Percentiles rank a stretch among this genome's conserved stretches.
These are phyloP conservation scores for Jordanella pulchra DNA, from an alignment of 2,797 vertebrate species.

Conservation along the genomic window DNA sequence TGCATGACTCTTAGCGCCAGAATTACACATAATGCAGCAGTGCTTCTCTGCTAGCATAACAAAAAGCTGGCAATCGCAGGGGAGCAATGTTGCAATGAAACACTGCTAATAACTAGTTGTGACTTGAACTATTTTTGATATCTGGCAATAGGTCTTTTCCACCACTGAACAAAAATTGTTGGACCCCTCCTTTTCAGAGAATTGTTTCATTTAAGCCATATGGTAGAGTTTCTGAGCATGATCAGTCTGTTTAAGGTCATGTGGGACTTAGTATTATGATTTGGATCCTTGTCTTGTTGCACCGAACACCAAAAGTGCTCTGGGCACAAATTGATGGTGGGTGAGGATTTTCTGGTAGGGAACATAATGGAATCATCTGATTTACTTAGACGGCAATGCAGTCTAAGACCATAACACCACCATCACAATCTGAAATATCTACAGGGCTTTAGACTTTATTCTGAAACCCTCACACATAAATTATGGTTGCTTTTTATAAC, in stretches of 20 bases:
- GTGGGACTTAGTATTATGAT: no score
- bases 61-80: no score
- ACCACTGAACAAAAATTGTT: not conserved
- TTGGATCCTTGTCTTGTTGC: not conserved
- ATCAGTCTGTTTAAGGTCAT: not conserved
- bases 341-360: not conserved
- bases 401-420: not conserved
- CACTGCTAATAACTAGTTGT: not conserved
- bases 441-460: not conserved
- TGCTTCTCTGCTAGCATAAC: no score
- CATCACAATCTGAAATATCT: not conserved
- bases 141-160: not conserved
- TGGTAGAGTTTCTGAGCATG: not conserved
- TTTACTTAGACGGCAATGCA: not conserved
- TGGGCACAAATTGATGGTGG: not conserved
- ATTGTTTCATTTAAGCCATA: not conserved
- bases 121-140: not conserved
- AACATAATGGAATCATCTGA: not conserved
- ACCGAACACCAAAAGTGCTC: not conserved
- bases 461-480: not conserved
- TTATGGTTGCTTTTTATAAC: not conserved
- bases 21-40: no score
- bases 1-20: no score
- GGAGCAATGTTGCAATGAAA: no score
- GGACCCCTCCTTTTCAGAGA: not conserved